phyloP scores from a whole-genome alignment of 2,797 vertebrate species.

The Hozukius guyotensis region DNA sequence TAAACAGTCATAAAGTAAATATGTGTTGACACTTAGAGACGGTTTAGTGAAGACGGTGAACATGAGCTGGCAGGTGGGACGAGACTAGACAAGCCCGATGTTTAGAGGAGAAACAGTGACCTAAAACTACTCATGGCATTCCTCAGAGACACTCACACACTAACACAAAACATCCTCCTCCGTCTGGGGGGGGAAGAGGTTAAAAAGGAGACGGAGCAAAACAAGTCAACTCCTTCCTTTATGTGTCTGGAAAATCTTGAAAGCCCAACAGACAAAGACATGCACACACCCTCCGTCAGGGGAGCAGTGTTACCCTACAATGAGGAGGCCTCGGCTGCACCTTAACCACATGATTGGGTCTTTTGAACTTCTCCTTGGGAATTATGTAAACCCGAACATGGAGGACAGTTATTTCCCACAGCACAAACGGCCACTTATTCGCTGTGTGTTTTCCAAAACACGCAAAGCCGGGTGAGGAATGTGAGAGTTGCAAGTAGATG shows the following conservation, averaged over 20 bases:
- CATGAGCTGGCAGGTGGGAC: constrained; percentile 47
- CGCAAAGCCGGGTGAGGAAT: background rate
- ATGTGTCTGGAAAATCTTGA: constrained; percentile 47
- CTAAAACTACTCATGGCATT: constrained; percentile 69
- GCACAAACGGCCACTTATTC: constrained; percentile 6
- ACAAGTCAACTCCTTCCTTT: constrained; percentile 28
- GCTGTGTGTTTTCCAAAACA: constrained; percentile 25
- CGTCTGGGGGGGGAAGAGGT: constrained; percentile 34
- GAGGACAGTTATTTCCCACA: constrained; percentile 46
- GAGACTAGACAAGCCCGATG: constrained; percentile 70
- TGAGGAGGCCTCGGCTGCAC: constrained; percentile 45
- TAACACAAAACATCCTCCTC: constrained; percentile 59
- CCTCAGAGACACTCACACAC: constrained; percentile 48
- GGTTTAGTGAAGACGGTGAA: constrained; percentile 22
- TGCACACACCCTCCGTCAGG: constrained; percentile 45
- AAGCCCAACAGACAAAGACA: constrained; percentile 37
- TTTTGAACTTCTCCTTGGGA: constrained; percentile 59
- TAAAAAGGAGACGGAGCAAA: constrained; percentile 42
- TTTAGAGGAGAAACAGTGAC: constrained; percentile 73
- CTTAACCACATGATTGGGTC: constrained; percentile 68
- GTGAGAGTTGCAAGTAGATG: constrained; percentile 1
- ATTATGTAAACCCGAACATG: constrained; percentile 55
- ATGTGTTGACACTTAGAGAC: constrained; percentile 13
- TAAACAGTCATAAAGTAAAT: background rate
- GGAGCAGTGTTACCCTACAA: constrained; percentile 55